phyloP scores from a whole-genome alignment of 1,140 invertebrate species.

The Agrypnia vestita region DNA sequence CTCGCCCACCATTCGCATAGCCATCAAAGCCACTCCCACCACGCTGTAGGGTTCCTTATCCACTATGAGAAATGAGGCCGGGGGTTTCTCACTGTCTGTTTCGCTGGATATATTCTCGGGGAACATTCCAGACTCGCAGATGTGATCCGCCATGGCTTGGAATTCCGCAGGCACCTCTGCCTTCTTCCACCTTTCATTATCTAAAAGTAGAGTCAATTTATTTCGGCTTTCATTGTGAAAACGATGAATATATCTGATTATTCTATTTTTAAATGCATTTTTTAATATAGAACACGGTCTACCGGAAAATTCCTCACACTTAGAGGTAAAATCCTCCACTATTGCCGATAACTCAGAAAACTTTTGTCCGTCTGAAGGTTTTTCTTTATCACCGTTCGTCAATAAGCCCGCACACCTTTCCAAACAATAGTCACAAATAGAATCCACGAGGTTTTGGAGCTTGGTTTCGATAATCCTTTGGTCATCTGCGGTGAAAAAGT shows the following conservation, averaged over 20 bases:
- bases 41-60: slow-evolving; percentile 89
- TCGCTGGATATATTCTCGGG: slow-evolving; percentile 66
- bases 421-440: slow-evolving; percentile 92
- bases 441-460: slow-evolving; percentile 83
- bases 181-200: slow-evolving; percentile 94
- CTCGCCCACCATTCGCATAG: slow-evolving; percentile 91
- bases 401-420: slow-evolving; percentile 91
- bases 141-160: slow-evolving; percentile 87
- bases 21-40: slow-evolving; percentile 87
- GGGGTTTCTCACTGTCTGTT: slow-evolving; percentile 63
- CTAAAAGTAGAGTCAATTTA: slow-evolving; percentile 88
- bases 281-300: slow-evolving; percentile 85
- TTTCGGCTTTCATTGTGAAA: slow-evolving; percentile 92
- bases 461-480: slow-evolving; percentile 78
- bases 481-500: slow-evolving; percentile 82
- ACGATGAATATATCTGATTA: slow-evolving; percentile 90
- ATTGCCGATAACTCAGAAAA: slow-evolving; percentile 85
- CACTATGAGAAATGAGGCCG: slow-evolving; percentile 78
- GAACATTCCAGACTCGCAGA: slow-evolving; percentile 74
- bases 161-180: slow-evolving; percentile 93
- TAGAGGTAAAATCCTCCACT: slow-evolving; percentile 85
- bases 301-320: slow-evolving; percentile 86
- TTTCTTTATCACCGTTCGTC: slow-evolving; percentile 81
- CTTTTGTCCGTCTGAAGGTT: slow-evolving; percentile 79
- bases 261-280: slow-evolving; percentile 89